A percentile compares a stretch with the other conserved stretches of the same genome.
phyloP scores from a whole-genome alignment of 2,113 vertebrate species.

The Corapipo altera region DNA sequence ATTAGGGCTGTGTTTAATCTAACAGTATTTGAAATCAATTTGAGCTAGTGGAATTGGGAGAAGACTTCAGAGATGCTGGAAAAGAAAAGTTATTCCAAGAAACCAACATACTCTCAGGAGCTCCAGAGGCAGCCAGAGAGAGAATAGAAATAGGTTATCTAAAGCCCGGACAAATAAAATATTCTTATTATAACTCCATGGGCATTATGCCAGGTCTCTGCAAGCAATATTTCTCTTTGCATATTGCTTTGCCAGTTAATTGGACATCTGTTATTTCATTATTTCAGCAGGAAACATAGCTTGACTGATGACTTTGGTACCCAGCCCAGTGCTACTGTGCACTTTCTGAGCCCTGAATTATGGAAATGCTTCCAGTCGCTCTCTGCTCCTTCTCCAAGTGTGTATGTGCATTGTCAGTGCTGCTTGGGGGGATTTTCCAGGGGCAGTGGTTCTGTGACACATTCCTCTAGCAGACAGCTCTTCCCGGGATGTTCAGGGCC shows the following conservation, averaged over 20 bases:
- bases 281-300: conserved; percentile 44
- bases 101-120: background rate
- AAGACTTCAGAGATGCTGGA: background rate
- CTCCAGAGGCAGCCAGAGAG: background rate
- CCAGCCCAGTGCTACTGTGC: conserved; percentile 28
- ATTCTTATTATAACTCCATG: conserved; percentile 39
- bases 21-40: background rate
- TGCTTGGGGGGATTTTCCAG: background rate
- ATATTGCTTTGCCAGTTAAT: conserved; percentile 37
- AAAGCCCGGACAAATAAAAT: conserved; percentile 37
- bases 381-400: background rate
- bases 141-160: conserved; percentile 44
- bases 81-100: conserved; percentile 10
- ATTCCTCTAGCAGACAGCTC: background rate
- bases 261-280: conserved; percentile 52
- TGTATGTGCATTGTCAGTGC: background rate
- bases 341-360: background rate
- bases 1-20: background rate
- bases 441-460: rapidly evolving
- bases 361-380: background rate
- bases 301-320: conserved; percentile 41
- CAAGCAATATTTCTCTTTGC: conserved; percentile 31
- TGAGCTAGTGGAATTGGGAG: background rate
- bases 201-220: conserved; percentile 27
- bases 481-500: background rate